Evolutionary conservation across 2,888 invertebrate species (phyloP), one percentile per base, ranked within the genome.

Genomic region (Sarcophaga caerulescens): DNA sequence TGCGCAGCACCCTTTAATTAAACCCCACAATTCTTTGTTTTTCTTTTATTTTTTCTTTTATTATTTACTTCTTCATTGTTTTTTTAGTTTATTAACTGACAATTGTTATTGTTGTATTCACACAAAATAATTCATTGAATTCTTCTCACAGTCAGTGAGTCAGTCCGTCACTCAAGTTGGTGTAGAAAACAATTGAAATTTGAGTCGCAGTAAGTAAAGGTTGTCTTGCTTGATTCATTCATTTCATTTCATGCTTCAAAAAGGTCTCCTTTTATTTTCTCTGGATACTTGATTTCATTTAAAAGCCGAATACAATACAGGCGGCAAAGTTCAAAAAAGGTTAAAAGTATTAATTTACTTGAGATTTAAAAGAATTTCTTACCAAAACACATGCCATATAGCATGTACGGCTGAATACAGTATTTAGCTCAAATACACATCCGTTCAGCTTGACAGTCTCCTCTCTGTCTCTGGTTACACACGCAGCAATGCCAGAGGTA

Each of bases 271-370:
- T 63, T n/a, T 47, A 21, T 23, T 59, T 59, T 17, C 52, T 52
- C 5, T 52, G 17, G 52, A 52, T 52, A 52, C 52, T 52, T 17
- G 17, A 52, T 52, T 52, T 52, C 52, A 52, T 52, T 52, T 35
- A 35, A 35, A 52, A 17, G 17, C 52, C 12, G 4, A 52, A 52
- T 52, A 52, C 17, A 52, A 52, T 65, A 62, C 25, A 84, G n/a
- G 73, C 79, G 79, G 83, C 63, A 80, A 81, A 69, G 83, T 74
- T 86, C 35, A 35, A 10, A 81, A 86, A 81, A 52, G 75, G 85
- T 83, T 86, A 77, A 84, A 81, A 63, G 70, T 86, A 86, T 86
- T 84, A 69, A 81, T 70, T 86, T 86, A 83, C 85, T 78, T 59
- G 35, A 74, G 77, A 77, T 83, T 81, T 65, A 25, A 65, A 59